phyloP scores from a whole-genome alignment of 2,797 vertebrate species.

The Halcyon chelicuti region DNA sequence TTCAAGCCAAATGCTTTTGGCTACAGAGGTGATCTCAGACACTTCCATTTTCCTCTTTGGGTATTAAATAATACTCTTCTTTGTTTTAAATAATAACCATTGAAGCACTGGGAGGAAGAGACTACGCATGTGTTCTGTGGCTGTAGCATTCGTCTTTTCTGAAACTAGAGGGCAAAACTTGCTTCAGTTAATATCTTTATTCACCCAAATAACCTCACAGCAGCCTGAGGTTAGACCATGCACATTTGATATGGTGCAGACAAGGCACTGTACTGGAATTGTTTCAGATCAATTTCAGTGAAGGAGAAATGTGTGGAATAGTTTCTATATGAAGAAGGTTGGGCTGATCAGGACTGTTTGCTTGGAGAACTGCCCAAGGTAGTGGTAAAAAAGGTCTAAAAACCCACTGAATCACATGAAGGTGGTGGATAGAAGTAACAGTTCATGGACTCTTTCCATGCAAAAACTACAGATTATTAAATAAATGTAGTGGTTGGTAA shows the following conservation, averaged over 20 bases:
- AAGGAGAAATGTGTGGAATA: background rate
- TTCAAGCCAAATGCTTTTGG: background rate
- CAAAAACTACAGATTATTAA: background rate
- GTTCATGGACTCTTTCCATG: background rate
- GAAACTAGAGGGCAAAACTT: background rate
- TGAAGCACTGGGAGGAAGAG: background rate
- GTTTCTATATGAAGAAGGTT: background rate
- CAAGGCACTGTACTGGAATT: background rate
- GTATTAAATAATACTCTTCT: constrained; percentile 1
- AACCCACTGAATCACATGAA: background rate
- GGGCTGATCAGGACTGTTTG: background rate
- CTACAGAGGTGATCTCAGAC: background rate
- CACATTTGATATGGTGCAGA: background rate
- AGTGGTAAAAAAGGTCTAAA: background rate
- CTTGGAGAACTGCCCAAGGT: background rate
- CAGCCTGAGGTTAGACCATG: background rate
- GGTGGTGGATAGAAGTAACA: background rate
- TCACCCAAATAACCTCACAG: background rate
- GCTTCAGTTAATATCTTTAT: background rate
- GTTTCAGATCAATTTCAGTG: background rate
- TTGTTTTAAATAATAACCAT: background rate
- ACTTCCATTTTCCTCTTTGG: background rate
- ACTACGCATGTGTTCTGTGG: background rate
- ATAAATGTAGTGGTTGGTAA: background rate
- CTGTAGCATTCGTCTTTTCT: background rate